Conservation (phyloP, 2,888 invertebrate genomes). For the Drosophila kanekoi region DNA sequence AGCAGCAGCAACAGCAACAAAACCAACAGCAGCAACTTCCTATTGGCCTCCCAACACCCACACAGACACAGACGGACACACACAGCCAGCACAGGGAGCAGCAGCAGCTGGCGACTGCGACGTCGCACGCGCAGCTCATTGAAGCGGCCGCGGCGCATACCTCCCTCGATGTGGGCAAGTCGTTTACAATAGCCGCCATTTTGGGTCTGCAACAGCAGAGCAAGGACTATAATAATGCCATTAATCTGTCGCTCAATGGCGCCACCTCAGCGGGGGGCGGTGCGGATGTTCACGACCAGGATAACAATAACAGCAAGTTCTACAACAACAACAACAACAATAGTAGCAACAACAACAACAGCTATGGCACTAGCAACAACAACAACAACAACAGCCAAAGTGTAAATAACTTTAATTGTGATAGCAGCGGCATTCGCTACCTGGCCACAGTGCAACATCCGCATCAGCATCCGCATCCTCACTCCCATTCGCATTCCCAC, state of each 20-base stretch:
- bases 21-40: slow-evolving; percentile 53
- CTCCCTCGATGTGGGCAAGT: slow-evolving; percentile 87
- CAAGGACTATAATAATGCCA: slow-evolving; percentile 84
- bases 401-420: slow-evolving; percentile 84
- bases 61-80: slow-evolving; percentile 47
- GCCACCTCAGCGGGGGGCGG: slow-evolving; percentile 34
- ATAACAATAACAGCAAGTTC: slow-evolving; percentile 60
- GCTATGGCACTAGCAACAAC: slow-evolving; percentile 47
- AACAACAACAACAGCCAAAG: slow-evolving; percentile 57
- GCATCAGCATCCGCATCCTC: slow-evolving; percentile 39
- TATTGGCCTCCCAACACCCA: slow-evolving; percentile 63
- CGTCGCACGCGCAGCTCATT: slow-evolving; percentile 80
- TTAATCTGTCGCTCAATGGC: slow-evolving; percentile 84
- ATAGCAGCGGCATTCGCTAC: slow-evolving; percentile 78
- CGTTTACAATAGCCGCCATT: slow-evolving; percentile 95
- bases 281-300: slow-evolving; percentile 54
- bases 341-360: slow-evolving; percentile 50
- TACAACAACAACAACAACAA: slow-evolving; percentile 52
- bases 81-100: slow-evolving; percentile 49
- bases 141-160: slow-evolving; percentile 82
- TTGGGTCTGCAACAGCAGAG: slow-evolving; percentile 89
- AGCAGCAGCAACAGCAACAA: slow-evolving; percentile 45
- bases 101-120: slow-evolving; percentile 72
- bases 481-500: slow-evolving; percentile 60
- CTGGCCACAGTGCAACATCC: slow-evolving; percentile 67